A percentile compares a stretch with the other conserved stretches of the same genome.
phyloP scores from a whole-genome alignment of 2,113 vertebrate genomes.

The Erythrocercus mccallii region DNA sequence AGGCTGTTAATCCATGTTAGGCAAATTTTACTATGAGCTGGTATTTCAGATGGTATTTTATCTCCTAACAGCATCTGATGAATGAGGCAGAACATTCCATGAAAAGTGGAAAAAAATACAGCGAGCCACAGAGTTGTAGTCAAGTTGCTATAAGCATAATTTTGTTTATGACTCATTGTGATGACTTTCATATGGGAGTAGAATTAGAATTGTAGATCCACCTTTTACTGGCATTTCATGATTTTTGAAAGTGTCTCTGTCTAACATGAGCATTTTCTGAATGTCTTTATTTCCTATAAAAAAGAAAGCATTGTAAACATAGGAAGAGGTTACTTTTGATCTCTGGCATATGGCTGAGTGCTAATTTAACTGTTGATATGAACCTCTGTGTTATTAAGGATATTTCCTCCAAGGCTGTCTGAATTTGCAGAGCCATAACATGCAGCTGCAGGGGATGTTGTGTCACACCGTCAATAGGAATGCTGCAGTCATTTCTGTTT shows the following conservation, averaged over 20 bases:
- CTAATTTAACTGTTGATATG: constrained; percentile 7
- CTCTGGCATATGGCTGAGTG: neutral
- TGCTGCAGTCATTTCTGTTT: neutral
- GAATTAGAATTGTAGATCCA: constrained; percentile 14
- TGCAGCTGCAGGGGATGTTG: neutral
- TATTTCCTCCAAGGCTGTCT: neutral
- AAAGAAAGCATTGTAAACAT: neutral
- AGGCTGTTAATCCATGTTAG: neutral
- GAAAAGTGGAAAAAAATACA: neutral
- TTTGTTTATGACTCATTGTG: constrained; percentile 44
- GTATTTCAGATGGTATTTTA: constrained; percentile 29
- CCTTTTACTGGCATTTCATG: constrained; percentile 21
- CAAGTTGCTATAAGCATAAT: constrained; percentile 11
- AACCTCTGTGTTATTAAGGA: neutral
- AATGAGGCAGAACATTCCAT: constrained; percentile 18
- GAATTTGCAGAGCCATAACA: neutral
- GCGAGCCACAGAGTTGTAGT: constrained; percentile 6
- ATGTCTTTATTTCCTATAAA: neutral
- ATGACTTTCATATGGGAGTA: constrained; percentile 25
- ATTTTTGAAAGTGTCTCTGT: constrained; percentile 12
- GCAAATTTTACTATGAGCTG: constrained; percentile 16
- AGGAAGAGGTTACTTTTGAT: neutral
- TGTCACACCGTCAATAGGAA: neutral
- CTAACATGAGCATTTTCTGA: neutral
- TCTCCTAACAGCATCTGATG: constrained; percentile 26